A percentile compares a stretch with the other conserved stretches of the same genome.
Evolutionary conservation across 2,113 vertebrate species (phyloP).

Genomic region (Toxotes chatareus): DNA sequence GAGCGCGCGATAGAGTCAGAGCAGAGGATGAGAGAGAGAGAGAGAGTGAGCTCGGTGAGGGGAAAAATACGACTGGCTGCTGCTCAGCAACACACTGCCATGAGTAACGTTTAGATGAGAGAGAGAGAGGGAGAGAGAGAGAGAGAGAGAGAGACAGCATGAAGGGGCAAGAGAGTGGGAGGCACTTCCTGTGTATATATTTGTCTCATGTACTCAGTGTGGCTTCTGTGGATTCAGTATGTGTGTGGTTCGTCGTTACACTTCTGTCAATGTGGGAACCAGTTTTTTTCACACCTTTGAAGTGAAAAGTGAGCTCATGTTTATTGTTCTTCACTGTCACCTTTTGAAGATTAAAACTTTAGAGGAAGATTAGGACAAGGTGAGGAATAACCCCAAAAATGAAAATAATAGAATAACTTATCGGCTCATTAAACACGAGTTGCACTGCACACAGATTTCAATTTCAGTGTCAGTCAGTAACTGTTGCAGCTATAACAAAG

Average conservation of each 20-base stretch:
- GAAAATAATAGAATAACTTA: not conserved
- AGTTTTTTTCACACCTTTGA: slow-evolving; percentile 4
- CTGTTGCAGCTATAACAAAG: not conserved
- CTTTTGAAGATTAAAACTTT: not conserved
- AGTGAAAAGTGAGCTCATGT: slow-evolving; percentile 11
- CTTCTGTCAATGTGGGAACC: not conserved
- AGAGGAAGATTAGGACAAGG: not conserved
- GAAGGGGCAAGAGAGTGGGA: slow-evolving; percentile 66
- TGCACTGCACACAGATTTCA: not conserved
- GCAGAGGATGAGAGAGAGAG: slow-evolving; percentile 60
- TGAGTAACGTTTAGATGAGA: slow-evolving; percentile 62
- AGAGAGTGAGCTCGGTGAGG: slow-evolving; percentile 56
- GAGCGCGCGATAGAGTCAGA: slow-evolving; percentile 51
- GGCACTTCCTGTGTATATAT: slow-evolving; percentile 80
- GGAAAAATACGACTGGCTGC: slow-evolving; percentile 77
- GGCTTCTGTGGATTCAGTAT: slow-evolving; percentile 53
- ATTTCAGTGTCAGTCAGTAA: not conserved
- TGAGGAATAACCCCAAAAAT: not conserved
- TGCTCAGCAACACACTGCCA: slow-evolving; percentile 79
- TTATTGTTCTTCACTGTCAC: not conserved
- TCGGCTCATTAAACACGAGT: not conserved
- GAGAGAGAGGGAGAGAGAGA: slow-evolving; percentile 64
- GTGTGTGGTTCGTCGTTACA: slow-evolving; percentile 10
- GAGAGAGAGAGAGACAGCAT: slow-evolving; percentile 50
- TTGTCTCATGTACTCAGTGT: slow-evolving; percentile 61